Evolutionary conservation across 2,888 invertebrate genomes (phyloP), one percentile per base, ranked within the genome.

Genomic region (Drosophila testacea): DNA sequence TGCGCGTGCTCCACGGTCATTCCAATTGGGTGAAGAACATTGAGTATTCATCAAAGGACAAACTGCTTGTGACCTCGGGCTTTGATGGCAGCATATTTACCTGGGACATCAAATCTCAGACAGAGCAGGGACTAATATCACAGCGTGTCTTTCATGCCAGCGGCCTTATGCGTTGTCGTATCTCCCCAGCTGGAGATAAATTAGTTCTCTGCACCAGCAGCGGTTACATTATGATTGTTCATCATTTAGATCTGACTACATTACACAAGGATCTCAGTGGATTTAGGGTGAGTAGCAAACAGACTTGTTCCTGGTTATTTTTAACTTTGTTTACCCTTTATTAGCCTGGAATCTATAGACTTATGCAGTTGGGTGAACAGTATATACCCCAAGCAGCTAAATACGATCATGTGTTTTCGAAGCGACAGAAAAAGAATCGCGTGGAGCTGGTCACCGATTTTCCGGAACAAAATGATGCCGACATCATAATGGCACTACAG

Each of bases 21-120:
- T 96, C 96, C 0, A 98, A 97, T 93, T 98, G 98, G 98, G 98
- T 97, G 50, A 98, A 98, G 92, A 98, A 98, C 92, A 97, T 98
- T 77, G 98, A 98, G 91, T 98, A 97, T 92, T 97, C 97, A 34
- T 95, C 95, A 27, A 95, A 95, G 88, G 96, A 97, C 90, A 96
- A 96, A 73, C 93, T 97, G 7, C 94, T 98, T 65, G 95, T 98
- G 11, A 98, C 98, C 0, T 98, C 98, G 1, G 98, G 97, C 0
- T 96, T 98, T 90, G 98, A 98, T 92, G 98, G 98, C 11, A 96
- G 96, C 88, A 97, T 98, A 90, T 97, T 96, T 87, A 96, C 97
- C 0, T 98, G 98, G 98, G 97, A 98, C 90, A 96, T 98, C 34
- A 97, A 97, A 91, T 96, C 96, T 89, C 96, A 94, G 75, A 96